Evolutionary conservation across 2,888 invertebrate species (phyloP).

Genomic region (Lasioglossum vierecki): DNA sequence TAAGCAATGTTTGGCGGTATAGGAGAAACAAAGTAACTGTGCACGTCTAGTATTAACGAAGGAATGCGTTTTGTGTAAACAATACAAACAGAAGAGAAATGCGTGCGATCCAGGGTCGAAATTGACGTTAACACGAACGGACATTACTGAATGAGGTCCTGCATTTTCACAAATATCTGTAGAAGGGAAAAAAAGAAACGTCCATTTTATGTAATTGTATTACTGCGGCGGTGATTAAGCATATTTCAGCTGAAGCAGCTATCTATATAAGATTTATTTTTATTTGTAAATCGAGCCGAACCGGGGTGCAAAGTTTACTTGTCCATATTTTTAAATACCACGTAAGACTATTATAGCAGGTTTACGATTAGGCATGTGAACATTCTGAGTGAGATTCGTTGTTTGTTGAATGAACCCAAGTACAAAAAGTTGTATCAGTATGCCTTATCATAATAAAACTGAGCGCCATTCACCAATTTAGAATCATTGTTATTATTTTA

Average conservation of each 20-base stretch:
- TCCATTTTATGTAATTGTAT: slow-evolving; percentile 71
- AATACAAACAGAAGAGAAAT: slow-evolving; percentile 59
- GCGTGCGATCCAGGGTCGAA: slow-evolving; percentile 70
- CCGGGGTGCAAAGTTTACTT: slow-evolving; percentile 59
- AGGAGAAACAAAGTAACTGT: slow-evolving; percentile 72
- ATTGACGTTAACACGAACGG: slow-evolving; percentile 66
- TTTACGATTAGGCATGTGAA: slow-evolving; percentile 39
- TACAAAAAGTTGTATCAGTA: slow-evolving; percentile 72
- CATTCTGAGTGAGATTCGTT: slow-evolving; percentile 38
- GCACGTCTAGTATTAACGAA: slow-evolving; percentile 79
- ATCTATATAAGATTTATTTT: slow-evolving; percentile 66
- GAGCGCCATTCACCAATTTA: slow-evolving; percentile 55
- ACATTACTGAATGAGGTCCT: slow-evolving; percentile 70
- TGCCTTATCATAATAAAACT: slow-evolving; percentile 70
- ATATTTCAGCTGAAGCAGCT: slow-evolving; percentile 69
- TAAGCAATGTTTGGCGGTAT: slow-evolving; percentile 71
- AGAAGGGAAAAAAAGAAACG: slow-evolving; percentile 41
- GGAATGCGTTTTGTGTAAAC: slow-evolving; percentile 68
- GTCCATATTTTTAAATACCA: slow-evolving; percentile 40
- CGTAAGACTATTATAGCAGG: slow-evolving; percentile 21
- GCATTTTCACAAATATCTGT: slow-evolving; percentile 80
- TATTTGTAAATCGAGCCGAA: slow-evolving; percentile 55
- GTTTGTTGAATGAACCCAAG: slow-evolving; percentile 62
- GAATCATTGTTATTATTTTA: slow-evolving; percentile 63
- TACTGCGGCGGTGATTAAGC: slow-evolving; percentile 70